These are phyloP conservation scores for Microdon myrmicae DNA, from an alignment of 2,888 invertebrate genomes.

Conservation along the genomic window DNA sequence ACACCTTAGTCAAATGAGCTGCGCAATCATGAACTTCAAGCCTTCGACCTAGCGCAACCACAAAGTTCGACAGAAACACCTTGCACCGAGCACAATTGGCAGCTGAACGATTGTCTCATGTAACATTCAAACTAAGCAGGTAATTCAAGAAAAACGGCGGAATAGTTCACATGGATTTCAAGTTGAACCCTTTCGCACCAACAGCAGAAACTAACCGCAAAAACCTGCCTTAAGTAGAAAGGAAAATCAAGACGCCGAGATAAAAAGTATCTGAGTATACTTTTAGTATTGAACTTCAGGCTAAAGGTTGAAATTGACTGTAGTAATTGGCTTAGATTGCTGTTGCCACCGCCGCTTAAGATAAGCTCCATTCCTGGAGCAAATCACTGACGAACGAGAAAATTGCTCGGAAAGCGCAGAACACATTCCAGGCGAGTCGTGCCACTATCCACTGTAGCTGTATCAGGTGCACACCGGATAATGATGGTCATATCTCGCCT, in stretches of 20 bases:
- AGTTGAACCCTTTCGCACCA: slow-evolving; percentile 9
- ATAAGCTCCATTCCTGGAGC: slow-evolving; percentile 21
- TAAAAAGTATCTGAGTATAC: slow-evolving; percentile 37
- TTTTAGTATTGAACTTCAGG: slow-evolving; percentile 66
- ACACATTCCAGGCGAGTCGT: slow-evolving; percentile 43
- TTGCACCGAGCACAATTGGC: slow-evolving; percentile 12
- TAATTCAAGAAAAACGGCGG: slow-evolving; percentile 35
- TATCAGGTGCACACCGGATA: slow-evolving; percentile 62
- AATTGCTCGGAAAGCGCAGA: slow-evolving; percentile 39
- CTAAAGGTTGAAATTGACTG: slow-evolving; percentile 67
- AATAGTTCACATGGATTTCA: slow-evolving; percentile 47
- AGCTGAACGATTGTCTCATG: neutral
- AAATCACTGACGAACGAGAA: slow-evolving; percentile 47
- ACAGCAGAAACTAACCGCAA: neutral
- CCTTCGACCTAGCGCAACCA: slow-evolving; percentile 35
- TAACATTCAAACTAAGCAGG: too few relatives aligned
- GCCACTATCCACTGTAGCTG: slow-evolving; percentile 56
- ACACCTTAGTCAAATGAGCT: slow-evolving; percentile 52
- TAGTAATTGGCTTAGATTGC: slow-evolving; percentile 61
- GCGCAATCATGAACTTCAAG: slow-evolving; percentile 52
- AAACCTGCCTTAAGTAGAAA: slow-evolving; percentile 4
- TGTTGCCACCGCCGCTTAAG: slow-evolving; percentile 16
- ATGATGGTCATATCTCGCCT: slow-evolving; percentile 45
- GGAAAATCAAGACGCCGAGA: slow-evolving; percentile 8
- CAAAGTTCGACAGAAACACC: slow-evolving; percentile 44